phyloP scores from a whole-genome alignment of 2,888 invertebrate genomes.

The Stictocephala bisonia region DNA sequence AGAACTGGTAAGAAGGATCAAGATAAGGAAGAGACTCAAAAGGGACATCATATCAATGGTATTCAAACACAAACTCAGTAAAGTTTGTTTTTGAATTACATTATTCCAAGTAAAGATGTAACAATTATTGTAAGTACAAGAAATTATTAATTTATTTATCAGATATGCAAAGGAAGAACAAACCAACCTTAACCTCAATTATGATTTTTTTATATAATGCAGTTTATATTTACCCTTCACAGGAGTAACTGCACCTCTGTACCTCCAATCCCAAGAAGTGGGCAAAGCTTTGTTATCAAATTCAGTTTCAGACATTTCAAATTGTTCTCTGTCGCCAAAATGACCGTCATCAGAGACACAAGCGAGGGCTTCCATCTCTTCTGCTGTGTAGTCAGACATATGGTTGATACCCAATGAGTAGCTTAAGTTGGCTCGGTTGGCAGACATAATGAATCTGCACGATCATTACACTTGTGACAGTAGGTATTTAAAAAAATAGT shows the following conservation, averaged over 20 bases:
- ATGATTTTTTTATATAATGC: background rate
- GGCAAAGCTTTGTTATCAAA: background rate
- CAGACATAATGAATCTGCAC: slow-evolving; percentile 14
- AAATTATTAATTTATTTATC: no score
- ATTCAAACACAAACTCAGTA: no score
- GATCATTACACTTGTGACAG: background rate
- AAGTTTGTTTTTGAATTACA: no score
- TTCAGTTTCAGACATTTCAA: background rate
- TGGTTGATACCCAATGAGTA: slow-evolving; percentile 21
- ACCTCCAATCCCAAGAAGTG: slow-evolving; percentile 1
- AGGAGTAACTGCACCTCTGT: slow-evolving; percentile 13
- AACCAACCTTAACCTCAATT: no score
- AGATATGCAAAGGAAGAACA: no score
- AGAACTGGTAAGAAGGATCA: no score
- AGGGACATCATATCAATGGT: no score
- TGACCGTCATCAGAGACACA: background rate
- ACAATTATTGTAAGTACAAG: no score
- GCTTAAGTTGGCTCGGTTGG: slow-evolving; percentile 27
- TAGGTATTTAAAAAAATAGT: background rate
- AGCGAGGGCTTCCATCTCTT: slow-evolving; percentile 6
- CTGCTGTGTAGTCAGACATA: slow-evolving; percentile 7
- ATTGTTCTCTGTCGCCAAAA: background rate
- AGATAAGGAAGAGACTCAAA: no score
- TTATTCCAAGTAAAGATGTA: no score
- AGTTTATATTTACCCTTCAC: slow-evolving; percentile 27